These are phyloP conservation scores for Habropoda laboriosa DNA, from an alignment of 1,140 invertebrate genomes.

Conservation along the genomic window DNA sequence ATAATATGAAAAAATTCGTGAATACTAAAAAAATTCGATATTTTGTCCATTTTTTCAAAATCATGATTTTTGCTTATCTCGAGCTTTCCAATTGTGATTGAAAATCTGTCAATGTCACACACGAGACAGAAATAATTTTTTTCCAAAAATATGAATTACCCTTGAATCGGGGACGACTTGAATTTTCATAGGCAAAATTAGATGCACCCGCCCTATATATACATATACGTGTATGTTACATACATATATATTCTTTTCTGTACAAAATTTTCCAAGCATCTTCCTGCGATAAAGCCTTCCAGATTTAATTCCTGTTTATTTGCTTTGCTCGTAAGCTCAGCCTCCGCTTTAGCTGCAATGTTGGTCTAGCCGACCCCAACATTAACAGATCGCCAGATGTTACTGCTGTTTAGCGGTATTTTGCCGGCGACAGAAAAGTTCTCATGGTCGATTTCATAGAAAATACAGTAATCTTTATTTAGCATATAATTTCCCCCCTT, in stretches of 20 bases:
- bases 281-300: conserved; percentile 70
- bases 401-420: conserved; percentile 74
- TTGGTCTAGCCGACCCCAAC: conserved; percentile 71
- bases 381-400: conserved; percentile 81
- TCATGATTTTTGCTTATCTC: too few species aligned
- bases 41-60: too few species aligned
- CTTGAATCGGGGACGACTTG: too few species aligned
- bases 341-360: conserved; percentile 65
- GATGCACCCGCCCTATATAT: not conserved
- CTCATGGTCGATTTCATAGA: conserved; percentile 65
- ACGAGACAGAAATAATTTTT: too few species aligned
- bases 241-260: not conserved
- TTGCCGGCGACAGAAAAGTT: conserved; percentile 74
- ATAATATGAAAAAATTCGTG: too few species aligned
- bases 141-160: too few species aligned
- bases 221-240: not conserved
- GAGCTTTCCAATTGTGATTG: too few species aligned
- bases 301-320: conserved; percentile 81
- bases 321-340: conserved; percentile 73
- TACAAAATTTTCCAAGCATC: conserved; percentile 37
- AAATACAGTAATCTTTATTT: not conserved
- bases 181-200: too few species aligned
- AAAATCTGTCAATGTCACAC: too few species aligned
- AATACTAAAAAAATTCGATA: too few species aligned
- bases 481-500: too few species aligned